phyloP scores from a whole-genome alignment of 2,888 invertebrate species.

The Epinotia ramella region DNA sequence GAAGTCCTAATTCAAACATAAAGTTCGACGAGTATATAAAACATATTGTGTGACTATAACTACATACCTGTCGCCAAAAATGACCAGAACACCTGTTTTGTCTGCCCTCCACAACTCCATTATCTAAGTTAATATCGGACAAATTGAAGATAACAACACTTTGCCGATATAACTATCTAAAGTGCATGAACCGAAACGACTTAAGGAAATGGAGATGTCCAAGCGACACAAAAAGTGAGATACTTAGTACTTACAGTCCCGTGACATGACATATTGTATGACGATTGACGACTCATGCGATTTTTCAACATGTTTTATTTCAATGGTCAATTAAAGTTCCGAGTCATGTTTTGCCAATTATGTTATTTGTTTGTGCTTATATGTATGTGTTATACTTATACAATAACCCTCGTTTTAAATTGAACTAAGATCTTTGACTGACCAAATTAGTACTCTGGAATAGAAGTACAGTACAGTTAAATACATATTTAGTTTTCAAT shows the following conservation, averaged over 20 bases:
- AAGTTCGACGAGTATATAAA: too few species aligned
- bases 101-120: background rate
- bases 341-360: background rate
- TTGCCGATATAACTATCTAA: constrained; percentile 5
- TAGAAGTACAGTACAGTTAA: too few species aligned
- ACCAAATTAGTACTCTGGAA: background rate
- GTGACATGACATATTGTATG: background rate
- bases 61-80: background rate
- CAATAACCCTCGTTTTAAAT: background rate
- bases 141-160: constrained; percentile 25
- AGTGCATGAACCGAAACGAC: background rate
- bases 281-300: background rate
- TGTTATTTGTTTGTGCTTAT: background rate
- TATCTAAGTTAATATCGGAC: constrained; percentile 30
- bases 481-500: too few species aligned
- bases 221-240: background rate
- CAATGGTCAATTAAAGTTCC: background rate
- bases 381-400: too few species aligned
- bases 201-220: background rate
- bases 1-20: too few species aligned
- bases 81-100: background rate
- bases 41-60: background rate
- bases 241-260: background rate
- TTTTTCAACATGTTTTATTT: background rate
- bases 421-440: background rate